A percentile compares a stretch with the other conserved stretches of the same genome.
Evolutionary conservation across 2,888 invertebrate species (phyloP).

Genomic region (Archips xylosteana): DNA sequence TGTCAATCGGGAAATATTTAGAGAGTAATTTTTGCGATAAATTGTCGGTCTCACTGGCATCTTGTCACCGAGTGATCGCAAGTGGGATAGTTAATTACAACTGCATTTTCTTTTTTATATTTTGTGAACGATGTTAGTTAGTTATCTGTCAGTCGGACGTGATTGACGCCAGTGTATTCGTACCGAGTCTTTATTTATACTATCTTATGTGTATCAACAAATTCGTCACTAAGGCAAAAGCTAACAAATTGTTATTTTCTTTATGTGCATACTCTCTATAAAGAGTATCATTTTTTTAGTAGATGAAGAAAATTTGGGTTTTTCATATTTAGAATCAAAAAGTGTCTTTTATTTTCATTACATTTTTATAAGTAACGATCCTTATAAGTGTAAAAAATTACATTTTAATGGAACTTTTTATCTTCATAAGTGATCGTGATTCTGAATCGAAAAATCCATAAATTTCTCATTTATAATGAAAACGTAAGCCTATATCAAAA

Average conservation of each 20-base stretch:
- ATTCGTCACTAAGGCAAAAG: neutral
- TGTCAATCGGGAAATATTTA: slow-evolving; percentile 57
- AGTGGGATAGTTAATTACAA: slow-evolving; percentile 8
- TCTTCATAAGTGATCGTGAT: no score
- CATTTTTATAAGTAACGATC: no score
- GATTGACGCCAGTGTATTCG: neutral
- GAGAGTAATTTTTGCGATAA: slow-evolving; percentile 53
- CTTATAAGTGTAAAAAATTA: no score
- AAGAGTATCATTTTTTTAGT: no score
- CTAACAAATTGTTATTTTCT: slow-evolving; percentile 5
- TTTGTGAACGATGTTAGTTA: neutral
- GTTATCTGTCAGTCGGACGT: neutral
- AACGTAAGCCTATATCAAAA: no score
- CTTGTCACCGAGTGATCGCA: slow-evolving; percentile 10
- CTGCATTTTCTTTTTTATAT: neutral
- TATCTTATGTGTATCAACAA: neutral
- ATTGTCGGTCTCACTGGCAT: slow-evolving; percentile 43
- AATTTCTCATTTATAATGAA: no score
- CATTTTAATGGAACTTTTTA: no score
- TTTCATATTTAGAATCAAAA: no score
- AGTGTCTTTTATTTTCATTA: no score
- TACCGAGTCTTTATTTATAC: neutral
- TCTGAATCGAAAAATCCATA: no score
- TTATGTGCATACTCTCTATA: no score
- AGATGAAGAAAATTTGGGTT: no score